These are phyloP conservation scores for Pantherophis alleghaniensis DNA, from an alignment of 2,797 vertebrate species.

Conservation along the genomic window DNA sequence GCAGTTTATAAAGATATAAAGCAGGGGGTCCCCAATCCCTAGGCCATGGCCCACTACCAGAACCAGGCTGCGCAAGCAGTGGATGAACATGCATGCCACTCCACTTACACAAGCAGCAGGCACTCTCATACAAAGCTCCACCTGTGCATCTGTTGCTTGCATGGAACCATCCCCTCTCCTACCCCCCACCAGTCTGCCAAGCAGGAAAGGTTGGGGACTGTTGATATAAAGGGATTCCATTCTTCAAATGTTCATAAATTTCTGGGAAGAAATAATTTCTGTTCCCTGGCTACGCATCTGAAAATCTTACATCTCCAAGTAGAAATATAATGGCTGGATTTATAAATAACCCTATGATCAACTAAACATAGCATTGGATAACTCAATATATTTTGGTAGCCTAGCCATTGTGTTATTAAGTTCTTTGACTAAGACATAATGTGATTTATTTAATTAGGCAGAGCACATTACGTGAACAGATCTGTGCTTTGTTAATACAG, in stretches of 20 bases:
- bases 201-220: neutral
- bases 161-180: neutral
- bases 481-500: neutral
- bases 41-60: neutral
- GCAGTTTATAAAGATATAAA: neutral
- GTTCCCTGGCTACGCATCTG: neutral
- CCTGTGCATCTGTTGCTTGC: neutral
- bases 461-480: neutral
- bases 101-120: neutral
- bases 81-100: accelerated
- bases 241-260: neutral
- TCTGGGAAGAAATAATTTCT: neutral
- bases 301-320: neutral
- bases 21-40: accelerated
- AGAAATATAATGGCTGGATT: neutral
- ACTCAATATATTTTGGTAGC: neutral
- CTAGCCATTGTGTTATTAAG: neutral
- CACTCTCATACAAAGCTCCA: neutral
- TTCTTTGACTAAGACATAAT: neutral
- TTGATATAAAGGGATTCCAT: neutral
- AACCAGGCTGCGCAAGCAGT: neutral
- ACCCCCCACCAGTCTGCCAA: neutral
- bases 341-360: neutral
- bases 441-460: neutral
- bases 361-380: neutral